Conservation (phyloP, 2,888 invertebrate species). For the Norana najaformis region DNA sequence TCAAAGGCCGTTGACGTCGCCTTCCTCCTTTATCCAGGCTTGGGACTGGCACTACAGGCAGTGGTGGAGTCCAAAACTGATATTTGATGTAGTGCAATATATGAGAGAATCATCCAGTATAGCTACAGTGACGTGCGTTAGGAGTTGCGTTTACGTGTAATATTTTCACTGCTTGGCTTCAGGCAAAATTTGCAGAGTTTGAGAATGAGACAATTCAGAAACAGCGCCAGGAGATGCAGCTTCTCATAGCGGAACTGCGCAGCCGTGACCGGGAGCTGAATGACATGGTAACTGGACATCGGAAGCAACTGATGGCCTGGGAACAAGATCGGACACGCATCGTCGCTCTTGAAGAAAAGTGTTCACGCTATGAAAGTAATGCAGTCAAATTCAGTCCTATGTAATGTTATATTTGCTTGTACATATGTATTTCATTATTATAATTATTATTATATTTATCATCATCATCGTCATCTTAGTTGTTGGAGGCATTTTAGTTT, state of each 20-base stretch:
- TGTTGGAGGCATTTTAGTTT: neutral
- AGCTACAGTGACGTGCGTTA: too few species aligned
- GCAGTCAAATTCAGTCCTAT: neutral
- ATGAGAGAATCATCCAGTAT: too few species aligned
- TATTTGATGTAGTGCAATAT: too few species aligned
- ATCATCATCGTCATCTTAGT: neutral
- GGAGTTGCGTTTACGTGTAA: neutral
- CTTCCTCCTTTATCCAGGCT: too few species aligned
- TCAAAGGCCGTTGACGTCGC: too few species aligned
- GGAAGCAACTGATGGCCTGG: conserved; percentile 57
- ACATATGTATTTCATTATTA: too few species aligned
- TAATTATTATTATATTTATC: neutral
- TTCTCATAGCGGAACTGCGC: conserved; percentile 54
- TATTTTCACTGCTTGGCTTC: neutral
- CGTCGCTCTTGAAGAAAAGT: conserved; percentile 49
- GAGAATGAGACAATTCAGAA: conserved; percentile 68
- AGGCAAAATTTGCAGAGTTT: conserved; percentile 39
- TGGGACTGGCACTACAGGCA: too few species aligned
- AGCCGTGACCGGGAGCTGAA: conserved; percentile 59
- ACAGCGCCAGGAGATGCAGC: conserved; percentile 58
- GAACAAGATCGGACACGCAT: conserved; percentile 54
- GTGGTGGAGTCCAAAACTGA: too few species aligned
- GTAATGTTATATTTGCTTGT: too few species aligned
- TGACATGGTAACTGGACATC: conserved; percentile 56
- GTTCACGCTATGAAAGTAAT: conserved; percentile 50